Base-by-base conservation (phyloP, 2,797 vertebrate genomes). In the Phyllotis vaccarum region DNA sequence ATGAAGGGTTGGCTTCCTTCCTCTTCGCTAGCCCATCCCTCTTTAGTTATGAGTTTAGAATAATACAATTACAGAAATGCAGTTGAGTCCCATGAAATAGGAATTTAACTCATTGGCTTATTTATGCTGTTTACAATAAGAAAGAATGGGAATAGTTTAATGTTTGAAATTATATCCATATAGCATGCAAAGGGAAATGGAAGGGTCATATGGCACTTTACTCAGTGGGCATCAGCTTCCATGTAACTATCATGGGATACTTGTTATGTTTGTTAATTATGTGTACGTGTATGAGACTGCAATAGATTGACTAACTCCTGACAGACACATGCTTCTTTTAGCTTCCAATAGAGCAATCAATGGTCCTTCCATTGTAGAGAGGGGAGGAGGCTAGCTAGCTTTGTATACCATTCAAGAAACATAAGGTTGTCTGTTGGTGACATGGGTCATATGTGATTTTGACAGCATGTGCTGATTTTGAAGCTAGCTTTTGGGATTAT, bases 61-160 rank as follows among this genome's bases (percentile, higher is more conserved):
- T 74, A 34, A 64, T 79, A 62, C 56, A 76, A 3, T 40, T 78
- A 85, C 43, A 78, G 75, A 49, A 58, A 31, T 70, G 49, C 5
- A 13, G 8, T n/a, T 43, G 83, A 94, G 76, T 81, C 37, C 29
- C 22, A 34, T 80, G 58, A 4, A 79, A 27, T 56, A 31, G n/a
- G 54, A 93, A 82, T 70, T 96, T 79, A 79, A 79, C 46, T 64
- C 37, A 49, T 72, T 92, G 37, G 16, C 34, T 58, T 89, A 46
- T 54, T 68, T 83, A 78, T 56, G 52, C 16, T 66, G 52, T 86
- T 81, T 66, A 68, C 62, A 85, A 91, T 54, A 94, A 58, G 60
- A 92, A 75, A 87, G 58, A 58, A 80, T 40, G n/a, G 76, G 27
- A 83, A 29, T 13, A 40, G 22, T 31, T 76, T 43, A 60, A n/a